phyloP scores from a whole-genome alignment of 2,888 invertebrate species.

The Orthosia cruda region DNA sequence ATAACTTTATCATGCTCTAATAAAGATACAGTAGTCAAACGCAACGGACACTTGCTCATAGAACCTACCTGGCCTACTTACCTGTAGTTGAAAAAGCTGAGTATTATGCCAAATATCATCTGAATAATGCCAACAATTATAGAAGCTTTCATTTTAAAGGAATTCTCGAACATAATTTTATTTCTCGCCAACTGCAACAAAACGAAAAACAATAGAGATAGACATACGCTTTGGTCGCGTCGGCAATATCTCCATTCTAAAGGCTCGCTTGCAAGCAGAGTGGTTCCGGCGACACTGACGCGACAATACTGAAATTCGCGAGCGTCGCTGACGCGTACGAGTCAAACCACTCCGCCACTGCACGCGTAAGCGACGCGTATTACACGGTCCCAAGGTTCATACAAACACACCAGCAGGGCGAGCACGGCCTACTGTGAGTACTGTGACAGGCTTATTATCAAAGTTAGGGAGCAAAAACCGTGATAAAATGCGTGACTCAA shows the following conservation, averaged over 20 bases:
- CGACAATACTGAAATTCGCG: too few species aligned
- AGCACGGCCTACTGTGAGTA: too few species aligned
- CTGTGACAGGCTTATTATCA: too few species aligned
- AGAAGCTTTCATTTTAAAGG: slow-evolving; percentile 98
- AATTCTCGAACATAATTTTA: slow-evolving; percentile 97
- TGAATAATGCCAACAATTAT: slow-evolving; percentile 98
- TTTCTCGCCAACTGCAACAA: slow-evolving; percentile 92
- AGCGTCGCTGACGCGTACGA: too few species aligned
- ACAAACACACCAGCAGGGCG: too few species aligned
- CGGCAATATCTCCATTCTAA: neutral
- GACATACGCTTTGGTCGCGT: neutral
- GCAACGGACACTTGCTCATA: neutral
- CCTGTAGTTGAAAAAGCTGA: slow-evolving; percentile 94
- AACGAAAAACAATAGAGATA: neutral
- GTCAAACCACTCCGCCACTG: too few species aligned
- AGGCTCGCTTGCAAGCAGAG: too few species aligned
- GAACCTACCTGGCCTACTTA: slow-evolving; percentile 82
- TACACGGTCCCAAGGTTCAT: too few species aligned
- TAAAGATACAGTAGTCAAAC: neutral
- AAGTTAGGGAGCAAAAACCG: too few species aligned
- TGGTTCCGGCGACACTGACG: too few species aligned
- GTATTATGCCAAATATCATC: slow-evolving; percentile 97
- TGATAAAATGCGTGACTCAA: too few species aligned
- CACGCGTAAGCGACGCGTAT: too few species aligned
- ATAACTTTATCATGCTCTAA: neutral